Conservation (phyloP, 2,797 vertebrate genomes). For the Anguilla pacifica region DNA sequence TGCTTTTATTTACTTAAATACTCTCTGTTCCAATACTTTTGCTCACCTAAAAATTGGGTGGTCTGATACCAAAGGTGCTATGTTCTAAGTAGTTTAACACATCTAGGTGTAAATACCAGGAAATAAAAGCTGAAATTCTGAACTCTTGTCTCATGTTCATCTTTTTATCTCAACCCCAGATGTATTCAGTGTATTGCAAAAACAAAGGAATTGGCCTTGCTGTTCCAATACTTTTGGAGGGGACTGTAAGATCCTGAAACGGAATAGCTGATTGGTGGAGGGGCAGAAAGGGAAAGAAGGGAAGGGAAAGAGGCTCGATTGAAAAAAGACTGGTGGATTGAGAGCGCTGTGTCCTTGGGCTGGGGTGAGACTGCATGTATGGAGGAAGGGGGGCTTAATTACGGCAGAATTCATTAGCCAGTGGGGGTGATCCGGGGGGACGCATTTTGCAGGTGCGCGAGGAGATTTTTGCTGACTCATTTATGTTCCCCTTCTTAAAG, state of each 20-base stretch:
- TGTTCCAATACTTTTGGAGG: too few species aligned
- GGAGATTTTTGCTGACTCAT: conserved; percentile 49
- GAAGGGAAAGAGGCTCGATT: not conserved
- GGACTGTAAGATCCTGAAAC: not conserved
- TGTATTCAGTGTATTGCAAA: too few species aligned
- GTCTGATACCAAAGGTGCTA: too few species aligned
- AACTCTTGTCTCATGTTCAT: too few species aligned
- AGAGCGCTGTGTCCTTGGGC: conserved; percentile 52
- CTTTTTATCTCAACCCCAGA: too few species aligned
- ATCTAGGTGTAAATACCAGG: too few species aligned
- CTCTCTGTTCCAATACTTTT: too few species aligned
- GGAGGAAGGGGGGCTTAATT: conserved; percentile 45
- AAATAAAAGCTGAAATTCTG: too few species aligned
- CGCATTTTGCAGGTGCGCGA: conserved; percentile 37
- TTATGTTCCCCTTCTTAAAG: conserved; percentile 46
- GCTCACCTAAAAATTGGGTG: too few species aligned
- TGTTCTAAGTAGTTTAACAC: too few species aligned
- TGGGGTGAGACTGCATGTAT: conserved; percentile 17
- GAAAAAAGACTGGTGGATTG: conserved; percentile 27
- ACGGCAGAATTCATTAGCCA: conserved; percentile 48
- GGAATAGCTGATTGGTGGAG: not conserved
- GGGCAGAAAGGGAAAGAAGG: conserved; percentile 4
- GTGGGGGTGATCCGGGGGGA: conserved; percentile 44
- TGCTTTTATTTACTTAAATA: too few species aligned
- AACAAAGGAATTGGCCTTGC: too few species aligned